phyloP scores from a whole-genome alignment of 2,113 vertebrate species.

The Serinus canaria region DNA sequence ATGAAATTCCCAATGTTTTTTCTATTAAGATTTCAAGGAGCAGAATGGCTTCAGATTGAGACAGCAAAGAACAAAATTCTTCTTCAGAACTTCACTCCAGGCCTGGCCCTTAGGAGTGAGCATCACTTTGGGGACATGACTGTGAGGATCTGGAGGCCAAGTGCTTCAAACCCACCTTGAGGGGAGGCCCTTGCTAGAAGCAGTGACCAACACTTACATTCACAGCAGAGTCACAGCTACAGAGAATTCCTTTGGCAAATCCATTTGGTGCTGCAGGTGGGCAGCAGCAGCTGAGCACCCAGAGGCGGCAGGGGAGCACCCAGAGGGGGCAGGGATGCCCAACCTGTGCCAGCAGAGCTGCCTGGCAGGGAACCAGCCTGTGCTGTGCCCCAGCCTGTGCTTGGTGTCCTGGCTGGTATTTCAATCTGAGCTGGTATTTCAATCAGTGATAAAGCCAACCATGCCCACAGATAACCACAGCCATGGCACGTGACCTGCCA shows the following conservation, averaged over 20 bases:
- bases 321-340: neutral
- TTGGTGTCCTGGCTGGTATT: neutral
- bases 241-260: neutral
- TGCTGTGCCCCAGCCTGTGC: neutral
- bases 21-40: neutral
- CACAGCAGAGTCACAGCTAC: neutral
- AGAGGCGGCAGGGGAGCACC: neutral
- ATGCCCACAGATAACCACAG: neutral
- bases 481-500: fast-evolving
- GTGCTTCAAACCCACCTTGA: neutral
- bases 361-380: fast-evolving
- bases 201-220: neutral
- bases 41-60: neutral
- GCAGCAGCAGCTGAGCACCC: neutral
- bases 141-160: neutral
- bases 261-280: neutral
- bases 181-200: too few relatives aligned
- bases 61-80: neutral
- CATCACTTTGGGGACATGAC: neutral
- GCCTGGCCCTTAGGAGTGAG: neutral
- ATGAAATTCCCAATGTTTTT: neutral
- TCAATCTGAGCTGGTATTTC: neutral
- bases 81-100: neutral
- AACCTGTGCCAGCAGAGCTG: neutral
- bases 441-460: neutral